Conservation (phyloP, 2,113 vertebrate species). For the Oreochromis aureus region DNA sequence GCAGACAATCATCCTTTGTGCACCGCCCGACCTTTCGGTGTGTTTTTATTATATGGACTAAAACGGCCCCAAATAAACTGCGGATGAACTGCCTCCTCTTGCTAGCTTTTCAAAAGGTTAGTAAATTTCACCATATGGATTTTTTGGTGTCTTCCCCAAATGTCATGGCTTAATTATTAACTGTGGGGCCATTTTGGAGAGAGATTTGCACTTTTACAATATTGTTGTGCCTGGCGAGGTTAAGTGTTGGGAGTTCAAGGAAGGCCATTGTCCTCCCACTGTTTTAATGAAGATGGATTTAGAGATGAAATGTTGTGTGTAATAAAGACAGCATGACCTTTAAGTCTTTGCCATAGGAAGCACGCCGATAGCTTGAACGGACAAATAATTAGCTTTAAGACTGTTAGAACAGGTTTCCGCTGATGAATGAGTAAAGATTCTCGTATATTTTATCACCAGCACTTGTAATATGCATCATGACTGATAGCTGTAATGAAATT, state of each 20-base stretch:
- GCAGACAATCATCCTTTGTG: constrained; percentile 48
- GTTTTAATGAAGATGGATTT: constrained; percentile 74
- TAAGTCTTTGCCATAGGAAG: constrained; percentile 30
- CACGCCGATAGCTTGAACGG: background rate
- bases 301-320: constrained; percentile 57
- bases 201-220: constrained; percentile 70
- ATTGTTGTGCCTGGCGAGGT: constrained; percentile 60
- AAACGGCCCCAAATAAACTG: constrained; percentile 53
- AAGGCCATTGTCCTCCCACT: constrained; percentile 56
- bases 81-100: constrained; percentile 41
- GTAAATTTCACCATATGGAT: constrained; percentile 72
- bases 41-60: constrained; percentile 60
- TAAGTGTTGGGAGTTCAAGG: constrained; percentile 65
- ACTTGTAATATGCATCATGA: background rate
- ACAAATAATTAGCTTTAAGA: constrained; percentile 11
- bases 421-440: background rate
- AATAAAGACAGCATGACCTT: constrained; percentile 67
- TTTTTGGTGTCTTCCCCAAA: constrained; percentile 69
- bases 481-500: background rate
- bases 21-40: background rate
- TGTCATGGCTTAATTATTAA: constrained; percentile 77
- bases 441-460: background rate
- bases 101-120: constrained; percentile 67
- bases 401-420: background rate
- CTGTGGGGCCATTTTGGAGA: constrained; percentile 55